Evolutionary conservation across 2,797 vertebrate species (phyloP), one percentile per base, ranked within the genome.

Genomic region (Sebastes wilsoni): DNA sequence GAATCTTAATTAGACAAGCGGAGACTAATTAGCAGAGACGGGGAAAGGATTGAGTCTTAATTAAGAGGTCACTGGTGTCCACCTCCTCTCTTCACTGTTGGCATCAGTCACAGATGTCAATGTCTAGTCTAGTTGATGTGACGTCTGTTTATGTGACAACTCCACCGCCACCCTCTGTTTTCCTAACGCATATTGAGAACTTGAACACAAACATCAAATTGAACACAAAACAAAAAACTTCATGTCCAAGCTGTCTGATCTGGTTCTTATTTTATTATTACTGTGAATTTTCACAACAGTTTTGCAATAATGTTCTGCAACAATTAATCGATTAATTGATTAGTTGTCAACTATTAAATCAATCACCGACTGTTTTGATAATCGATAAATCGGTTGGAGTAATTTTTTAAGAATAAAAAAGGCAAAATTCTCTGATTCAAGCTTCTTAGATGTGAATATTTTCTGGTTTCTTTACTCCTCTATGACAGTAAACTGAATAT

Each of bases 11-110:
- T 92, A 90, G 91, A 92, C 85, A 71, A 82, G 80, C 58, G 2
- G 71, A 79, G 68, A 90, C 91, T 92, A 93, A 94, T 93, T 90
- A 86, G 87, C 86, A 83, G 84, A 85, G 85, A 88, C 90, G 74
- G 79, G 78, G 75, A 88, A 86, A 80, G 68, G 71, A 86, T 67
- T 62, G 81, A 79, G 87, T 89, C 86, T 89, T 94, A 92, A 93
- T 94, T 90, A 91, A 89, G 78, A 88, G 83, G 82, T 82, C 84
- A 76, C 73, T 6, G 42, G 77, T 74, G 70, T 86, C 80, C 85
- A 38, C 87, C 79, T 75, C 30, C 66, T 80, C 28, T 69, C 80
- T 38, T n/a, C 76, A 61, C 82, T 68, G 38, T 38, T 65, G 73
- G 46, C 74, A 70, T 84, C 65, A 46, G 67, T 81, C 75, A 81